phyloP scores from a whole-genome alignment of 1,140 invertebrate genomes.

The Lordiphosa stackelbergi region DNA sequence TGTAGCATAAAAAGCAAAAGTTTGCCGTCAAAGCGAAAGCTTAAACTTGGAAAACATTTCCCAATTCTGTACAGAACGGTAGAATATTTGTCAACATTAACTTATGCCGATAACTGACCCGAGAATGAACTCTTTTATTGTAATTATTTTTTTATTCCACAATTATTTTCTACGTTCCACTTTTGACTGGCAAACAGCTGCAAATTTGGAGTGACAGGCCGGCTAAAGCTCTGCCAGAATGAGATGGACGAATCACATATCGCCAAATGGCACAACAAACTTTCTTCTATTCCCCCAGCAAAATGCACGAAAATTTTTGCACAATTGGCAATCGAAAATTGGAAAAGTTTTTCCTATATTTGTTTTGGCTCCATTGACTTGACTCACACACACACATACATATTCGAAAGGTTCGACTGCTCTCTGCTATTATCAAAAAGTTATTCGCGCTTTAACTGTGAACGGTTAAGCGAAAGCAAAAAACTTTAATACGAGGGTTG shows the following conservation, averaged over 20 bases:
- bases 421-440: slow-evolving; percentile 67
- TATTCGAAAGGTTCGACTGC: slow-evolving; percentile 31
- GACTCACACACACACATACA: slow-evolving; percentile 20
- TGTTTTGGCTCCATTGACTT: slow-evolving; percentile 75
- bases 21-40: slow-evolving; percentile 69
- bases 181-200: too few relatives aligned
- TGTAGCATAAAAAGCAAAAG: slow-evolving; percentile 69
- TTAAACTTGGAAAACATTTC: slow-evolving; percentile 31
- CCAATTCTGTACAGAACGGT: not conserved
- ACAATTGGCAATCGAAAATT: slow-evolving; percentile 76
- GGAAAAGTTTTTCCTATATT: slow-evolving; percentile 74
- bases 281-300: slow-evolving; percentile 63
- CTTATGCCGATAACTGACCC: slow-evolving; percentile 12
- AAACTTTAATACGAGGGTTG: slow-evolving; percentile 1
- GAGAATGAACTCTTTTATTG: slow-evolving; percentile 1
- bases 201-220: not conserved
- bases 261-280: slow-evolving; percentile 57
- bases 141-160: too few relatives aligned
- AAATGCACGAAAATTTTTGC: slow-evolving; percentile 59
- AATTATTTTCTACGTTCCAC: not conserved
- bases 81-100: slow-evolving; percentile 41
- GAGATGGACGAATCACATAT: slow-evolving; percentile 30
- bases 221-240: slow-evolving; percentile 12
- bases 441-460: slow-evolving; percentile 35
- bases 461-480: slow-evolving; percentile 40